Conservation (phyloP, 2,888 invertebrate genomes). For the Melinaea menophilus region DNA sequence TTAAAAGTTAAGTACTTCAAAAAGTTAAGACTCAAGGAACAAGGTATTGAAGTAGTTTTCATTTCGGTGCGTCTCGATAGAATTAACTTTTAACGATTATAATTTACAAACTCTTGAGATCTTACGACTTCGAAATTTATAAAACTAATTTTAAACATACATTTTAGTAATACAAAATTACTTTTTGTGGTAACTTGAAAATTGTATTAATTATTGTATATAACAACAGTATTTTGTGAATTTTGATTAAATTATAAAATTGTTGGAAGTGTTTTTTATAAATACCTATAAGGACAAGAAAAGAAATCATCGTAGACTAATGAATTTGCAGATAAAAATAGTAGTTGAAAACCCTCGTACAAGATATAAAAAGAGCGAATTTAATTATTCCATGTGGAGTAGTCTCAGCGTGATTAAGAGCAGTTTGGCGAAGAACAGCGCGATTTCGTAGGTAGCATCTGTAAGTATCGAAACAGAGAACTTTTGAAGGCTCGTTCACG, state of each 20-base stretch:
- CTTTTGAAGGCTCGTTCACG: conserved; percentile 14
- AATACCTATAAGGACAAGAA: background rate
- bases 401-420: conserved; percentile 29
- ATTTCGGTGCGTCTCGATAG: background rate
- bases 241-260: too few species aligned
- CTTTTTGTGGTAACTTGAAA: too few species aligned
- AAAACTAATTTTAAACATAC: background rate
- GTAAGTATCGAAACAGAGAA: conserved; percentile 22
- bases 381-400: conserved; percentile 29
- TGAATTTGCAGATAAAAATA: conserved; percentile 3
- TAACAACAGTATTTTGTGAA: too few species aligned
- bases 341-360: conserved; percentile 11
- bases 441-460: conserved; percentile 19
- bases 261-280: too few species aligned
- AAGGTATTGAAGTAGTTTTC: conserved; percentile 4
- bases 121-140: background rate
- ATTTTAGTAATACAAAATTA: too few species aligned
- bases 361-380: conserved; percentile 23
- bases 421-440: conserved; percentile 22
- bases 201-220: too few species aligned
- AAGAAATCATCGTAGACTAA: conserved; percentile 5
- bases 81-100: conserved; percentile 6
- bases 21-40: conserved; percentile 5
- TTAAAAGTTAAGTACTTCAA: conserved; percentile 2
- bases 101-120: background rate